Conservation (phyloP, 2,888 invertebrate genomes). For the Spicauda simplicius region DNA sequence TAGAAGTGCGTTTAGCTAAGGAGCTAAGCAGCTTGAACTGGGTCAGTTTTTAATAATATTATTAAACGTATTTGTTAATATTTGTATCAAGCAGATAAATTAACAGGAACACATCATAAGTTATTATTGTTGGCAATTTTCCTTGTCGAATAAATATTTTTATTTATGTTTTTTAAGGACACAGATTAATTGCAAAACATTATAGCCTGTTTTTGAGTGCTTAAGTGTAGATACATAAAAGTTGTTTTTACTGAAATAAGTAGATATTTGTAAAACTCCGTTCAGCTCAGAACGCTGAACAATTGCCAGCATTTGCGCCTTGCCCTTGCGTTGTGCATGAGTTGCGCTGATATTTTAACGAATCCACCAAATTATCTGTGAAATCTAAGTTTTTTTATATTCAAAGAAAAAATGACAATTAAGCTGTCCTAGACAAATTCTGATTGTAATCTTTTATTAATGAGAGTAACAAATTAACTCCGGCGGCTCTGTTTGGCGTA, state of each 20-base stretch:
- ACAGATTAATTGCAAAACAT: not conserved
- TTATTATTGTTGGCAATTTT: constrained; percentile 16
- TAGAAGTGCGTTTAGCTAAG: not conserved
- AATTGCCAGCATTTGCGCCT: constrained; percentile 15
- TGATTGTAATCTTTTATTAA: not conserved
- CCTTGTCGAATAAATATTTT: constrained; percentile 14
- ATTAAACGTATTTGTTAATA: constrained; percentile 26
- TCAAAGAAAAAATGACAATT: constrained; percentile 7
- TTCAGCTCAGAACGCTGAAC: constrained; percentile 16
- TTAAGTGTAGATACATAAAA: not conserved
- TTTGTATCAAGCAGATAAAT: constrained; percentile 21
- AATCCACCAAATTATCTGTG: constrained; percentile 12
- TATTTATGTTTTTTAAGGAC: not conserved
- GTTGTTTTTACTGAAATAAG: not conserved
- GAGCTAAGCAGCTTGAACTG: not conserved
- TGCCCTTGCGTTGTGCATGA: constrained; percentile 22
- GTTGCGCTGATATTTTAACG: constrained; percentile 11
- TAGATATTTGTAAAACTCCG: constrained; percentile 6
- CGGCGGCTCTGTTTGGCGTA: not conserved
- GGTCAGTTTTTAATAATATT: constrained; percentile 6
- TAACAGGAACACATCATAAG: constrained; percentile 5
- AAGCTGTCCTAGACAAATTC: not conserved
- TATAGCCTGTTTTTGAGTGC: not conserved
- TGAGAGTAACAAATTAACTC: not conserved
- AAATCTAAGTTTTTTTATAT: constrained; percentile 8